A percentile compares a stretch with the other conserved stretches of the same genome.
phyloP scores from a whole-genome alignment of 2,113 vertebrate genomes.

The Grus americana region DNA sequence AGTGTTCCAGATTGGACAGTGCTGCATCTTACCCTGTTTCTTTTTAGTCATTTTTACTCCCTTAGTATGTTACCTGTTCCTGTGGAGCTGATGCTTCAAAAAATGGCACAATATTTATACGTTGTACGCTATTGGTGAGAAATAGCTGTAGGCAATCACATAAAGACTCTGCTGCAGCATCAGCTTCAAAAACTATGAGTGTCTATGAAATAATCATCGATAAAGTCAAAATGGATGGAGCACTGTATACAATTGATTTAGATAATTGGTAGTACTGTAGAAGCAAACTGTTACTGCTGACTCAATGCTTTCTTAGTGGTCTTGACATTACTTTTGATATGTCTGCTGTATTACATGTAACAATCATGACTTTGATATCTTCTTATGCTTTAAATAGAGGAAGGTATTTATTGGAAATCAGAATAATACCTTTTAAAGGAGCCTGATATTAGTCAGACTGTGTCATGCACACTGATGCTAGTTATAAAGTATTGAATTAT shows the following conservation, averaged over 20 bases:
- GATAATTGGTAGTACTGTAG: neutral
- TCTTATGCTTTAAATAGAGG: neutral
- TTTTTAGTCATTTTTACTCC: neutral
- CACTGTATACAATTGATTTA: neutral
- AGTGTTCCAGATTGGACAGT: neutral
- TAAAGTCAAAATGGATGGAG: neutral
- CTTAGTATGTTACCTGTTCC: neutral
- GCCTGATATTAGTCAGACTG: rapidly evolving
- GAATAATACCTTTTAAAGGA: neutral
- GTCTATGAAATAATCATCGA: neutral
- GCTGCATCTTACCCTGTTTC: neutral
- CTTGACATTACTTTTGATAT: neutral
- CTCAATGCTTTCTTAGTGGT: neutral
- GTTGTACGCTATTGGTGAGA: neutral
- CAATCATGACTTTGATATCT: neutral
- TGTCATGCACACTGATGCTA: neutral
- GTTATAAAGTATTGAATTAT: neutral
- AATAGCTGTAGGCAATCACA: neutral
- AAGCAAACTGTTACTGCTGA: neutral
- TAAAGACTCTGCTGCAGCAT: neutral
- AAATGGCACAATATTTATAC: neutral
- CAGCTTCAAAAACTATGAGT: neutral
- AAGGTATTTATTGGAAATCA: neutral
- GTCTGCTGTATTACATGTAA: neutral
- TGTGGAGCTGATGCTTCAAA: neutral